Conservation (phyloP, 1,140 invertebrate genomes). For the Hetaerina americana region DNA sequence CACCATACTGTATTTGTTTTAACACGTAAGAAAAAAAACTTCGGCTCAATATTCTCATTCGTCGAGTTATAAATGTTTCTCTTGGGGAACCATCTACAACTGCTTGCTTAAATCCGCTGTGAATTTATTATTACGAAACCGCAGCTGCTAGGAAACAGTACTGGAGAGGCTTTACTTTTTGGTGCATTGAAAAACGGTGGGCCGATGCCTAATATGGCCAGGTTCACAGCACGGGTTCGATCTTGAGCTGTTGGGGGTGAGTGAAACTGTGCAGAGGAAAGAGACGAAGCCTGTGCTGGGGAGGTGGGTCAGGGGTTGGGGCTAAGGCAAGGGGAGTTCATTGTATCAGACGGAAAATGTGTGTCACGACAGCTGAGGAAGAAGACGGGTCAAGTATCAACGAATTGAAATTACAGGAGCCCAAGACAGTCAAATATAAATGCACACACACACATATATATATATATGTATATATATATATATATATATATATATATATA, state of each 20-base stretch:
- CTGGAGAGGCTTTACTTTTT: not conserved
- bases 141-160: not conserved
- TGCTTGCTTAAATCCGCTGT: too few relatives aligned
- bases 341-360: not conserved
- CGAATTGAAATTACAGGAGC: too few relatives aligned
- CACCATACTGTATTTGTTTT: too few relatives aligned
- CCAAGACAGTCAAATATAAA: too few relatives aligned
- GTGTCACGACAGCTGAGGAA: not conserved
- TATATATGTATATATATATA: too few relatives aligned
- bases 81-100: too few relatives aligned
- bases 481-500: too few relatives aligned
- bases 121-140: not conserved
- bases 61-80: too few relatives aligned
- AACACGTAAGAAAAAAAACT: too few relatives aligned
- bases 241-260: not conserved
- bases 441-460: too few relatives aligned
- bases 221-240: not conserved
- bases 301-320: not conserved
- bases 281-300: not conserved
- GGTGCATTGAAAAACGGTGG: not conserved
- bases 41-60: too few relatives aligned
- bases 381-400: not conserved
- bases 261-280: not conserved
- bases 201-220: not conserved
- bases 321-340: not conserved